Conservation (phyloP, 2,888 invertebrate genomes). For the Drosophila mimetica region DNA sequence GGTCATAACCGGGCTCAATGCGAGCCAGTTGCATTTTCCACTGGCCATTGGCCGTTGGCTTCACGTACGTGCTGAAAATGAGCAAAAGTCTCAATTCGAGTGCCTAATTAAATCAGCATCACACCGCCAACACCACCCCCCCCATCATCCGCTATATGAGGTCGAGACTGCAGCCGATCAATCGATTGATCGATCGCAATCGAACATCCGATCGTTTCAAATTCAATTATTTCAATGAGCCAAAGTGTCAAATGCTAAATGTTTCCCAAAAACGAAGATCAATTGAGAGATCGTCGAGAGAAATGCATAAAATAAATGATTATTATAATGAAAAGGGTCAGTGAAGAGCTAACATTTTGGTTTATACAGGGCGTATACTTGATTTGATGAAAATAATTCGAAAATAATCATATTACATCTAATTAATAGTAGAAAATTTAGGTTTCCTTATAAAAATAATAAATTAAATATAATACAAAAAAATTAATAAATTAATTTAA, state of each 20-base stretch:
- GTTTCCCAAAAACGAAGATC: constrained; percentile 38
- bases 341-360: neutral
- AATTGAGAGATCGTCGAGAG: constrained; percentile 44
- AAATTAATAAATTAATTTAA: no score
- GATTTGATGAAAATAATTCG: neutral
- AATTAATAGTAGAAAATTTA: no score
- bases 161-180: constrained; percentile 39
- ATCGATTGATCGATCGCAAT: constrained; percentile 15
- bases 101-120: constrained; percentile 72
- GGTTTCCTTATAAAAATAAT: no score
- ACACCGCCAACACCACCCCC: no score
- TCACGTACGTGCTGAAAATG: constrained; percentile 49
- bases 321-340: neutral
- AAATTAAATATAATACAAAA: no score
- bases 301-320: neutral
- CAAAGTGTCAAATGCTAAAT: constrained; percentile 59
- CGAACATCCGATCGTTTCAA: constrained; percentile 38
- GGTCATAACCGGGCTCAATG: constrained; percentile 27
- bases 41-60: constrained; percentile 21
- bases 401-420: no score
- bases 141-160: constrained; percentile 35
- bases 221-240: constrained; percentile 64
- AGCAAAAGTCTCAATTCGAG: constrained; percentile 54
- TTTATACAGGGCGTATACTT: constrained; percentile 3
- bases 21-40: constrained; percentile 30